Evolutionary conservation across 2,888 invertebrate genomes (phyloP), one percentile per base, ranked within the genome.

Genomic region (Drosophila robusta): DNA sequence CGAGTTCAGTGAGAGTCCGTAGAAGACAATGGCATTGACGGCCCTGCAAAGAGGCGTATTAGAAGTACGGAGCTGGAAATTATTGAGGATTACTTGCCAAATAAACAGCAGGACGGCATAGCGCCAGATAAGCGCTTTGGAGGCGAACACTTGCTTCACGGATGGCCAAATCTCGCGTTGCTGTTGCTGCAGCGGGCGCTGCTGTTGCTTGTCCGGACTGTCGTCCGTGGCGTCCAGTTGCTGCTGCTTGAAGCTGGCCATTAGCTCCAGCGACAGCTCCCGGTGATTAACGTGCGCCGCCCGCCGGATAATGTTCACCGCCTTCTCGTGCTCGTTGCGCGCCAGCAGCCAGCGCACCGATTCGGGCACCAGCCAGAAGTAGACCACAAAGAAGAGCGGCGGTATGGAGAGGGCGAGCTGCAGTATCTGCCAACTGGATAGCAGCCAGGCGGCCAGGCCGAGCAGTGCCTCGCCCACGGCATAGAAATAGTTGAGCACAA

Each of bases 11-110:
- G 95, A 95, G 29, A 95, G 91, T 0, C 95, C 95, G 81, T 95
- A 95, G 81, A 94, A 95, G 4, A 95, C 94, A 66, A 95, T 94
- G 0, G 95, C 94, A 85, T 94, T 95, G 3, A 95, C 94, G 22
- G 93, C 93, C 95, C 91, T 92, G 11, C n/a, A 32, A 46, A 38
- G 22, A 46, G 14, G 16, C 6, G 22, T 4, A 12, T 29, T 16
- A 38, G 0, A 32, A 24, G 24, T 9, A 26, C 0, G 7, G 24
- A 6, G 12, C 5, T 45, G 9, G 4, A 11, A 32, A 5, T 0
- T 4, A 5, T 11, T 7, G 29, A 12, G 1, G 14, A 3, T 0
- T 36, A 57, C 86, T 72, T 82, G 93, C 94, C 94, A 94, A 52
- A 94, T 93, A 71, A 92, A 93, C 45, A 93, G 90, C 57, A 94